Conservation (phyloP, 2,797 vertebrate species). For the Lates japonicus region DNA sequence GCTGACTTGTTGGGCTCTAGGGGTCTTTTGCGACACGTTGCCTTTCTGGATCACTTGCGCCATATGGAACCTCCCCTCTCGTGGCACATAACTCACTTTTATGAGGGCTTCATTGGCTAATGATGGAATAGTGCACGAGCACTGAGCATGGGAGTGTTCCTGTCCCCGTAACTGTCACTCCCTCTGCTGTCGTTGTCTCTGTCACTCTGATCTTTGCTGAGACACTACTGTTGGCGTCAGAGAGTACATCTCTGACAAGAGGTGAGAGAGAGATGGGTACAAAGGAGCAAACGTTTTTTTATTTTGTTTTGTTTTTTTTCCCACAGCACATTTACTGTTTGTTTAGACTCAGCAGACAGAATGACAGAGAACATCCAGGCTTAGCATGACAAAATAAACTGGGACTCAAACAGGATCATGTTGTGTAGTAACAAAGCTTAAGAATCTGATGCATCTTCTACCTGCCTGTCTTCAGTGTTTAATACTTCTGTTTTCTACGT, state of each 20-base stretch:
- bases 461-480: constrained; percentile 45
- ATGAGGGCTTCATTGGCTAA: constrained; percentile 85
- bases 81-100: constrained; percentile 86
- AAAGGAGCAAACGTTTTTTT: constrained; percentile 25
- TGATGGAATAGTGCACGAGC: constrained; percentile 82
- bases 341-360: constrained; percentile 56
- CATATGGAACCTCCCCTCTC: constrained; percentile 86
- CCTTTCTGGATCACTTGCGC: constrained; percentile 87
- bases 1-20: constrained; percentile 84
- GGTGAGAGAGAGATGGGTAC: constrained; percentile 42
- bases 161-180: constrained; percentile 75
- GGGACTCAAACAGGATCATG: constrained; percentile 41
- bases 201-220: constrained; percentile 67
- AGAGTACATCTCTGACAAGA: constrained; percentile 46
- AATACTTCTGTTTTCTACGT: constrained; percentile 28
- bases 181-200: constrained; percentile 62
- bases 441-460: constrained; percentile 49
- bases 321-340: constrained; percentile 47
- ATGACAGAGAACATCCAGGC: constrained; percentile 62
- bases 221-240: constrained; percentile 51
- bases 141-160: constrained; percentile 75
- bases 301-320: constrained; percentile 12
- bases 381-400: constrained; percentile 62
- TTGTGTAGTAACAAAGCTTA: constrained; percentile 40
- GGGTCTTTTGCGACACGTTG: constrained; percentile 83